Base-by-base conservation (phyloP, 2,113 vertebrate genomes). In the Puma concolor region DNA sequence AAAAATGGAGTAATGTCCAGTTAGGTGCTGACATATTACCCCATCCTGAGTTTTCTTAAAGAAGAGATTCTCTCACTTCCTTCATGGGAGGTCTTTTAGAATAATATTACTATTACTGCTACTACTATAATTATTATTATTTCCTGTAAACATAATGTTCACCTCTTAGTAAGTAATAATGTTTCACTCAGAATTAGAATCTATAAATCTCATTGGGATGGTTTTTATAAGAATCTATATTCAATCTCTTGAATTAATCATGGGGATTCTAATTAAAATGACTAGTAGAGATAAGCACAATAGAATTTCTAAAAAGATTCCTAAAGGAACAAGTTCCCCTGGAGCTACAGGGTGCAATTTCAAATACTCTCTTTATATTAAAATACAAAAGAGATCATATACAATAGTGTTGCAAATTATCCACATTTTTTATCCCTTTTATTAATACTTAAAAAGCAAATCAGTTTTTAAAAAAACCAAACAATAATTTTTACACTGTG, bases 401-500 rank as follows among this genome's bases (percentile, higher is more conserved):
- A 36, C 12, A 84, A 2, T 89, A n/a, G 0, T 92, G 0, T 27
- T 71, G 27, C 41, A 41, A 96, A n/a, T 92, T 94, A 71, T 38
- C 63, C 12, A 54, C 66, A 84, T 89, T 94, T 86, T 93, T 90
- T 87, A 95, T 29, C 16, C 31, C 0, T 97, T 97, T 50, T 66
- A 97, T 38, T 96, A 97, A 98, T 71, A 5, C 29, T 94, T 91
- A 94, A 92, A 93, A 66, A 44, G 3, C 8, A 92, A 48, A 94
- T 89, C 9, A 83, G 36, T 95, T 91, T 69, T 1, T 17, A 33
- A 85, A 93, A 88, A 97, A 97, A 93, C 21, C n/a, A 95, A 94
- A 54, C 57, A 96, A 89, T 76, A 83, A 97, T 98, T 98, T 98
- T 89, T 96, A 79, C 25, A 3, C 60, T 96, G 8, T 95, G 76